Percentiles rank a stretch among this genome's conserved stretches.
phyloP scores from a whole-genome alignment of 2,797 vertebrate species.

The Saxicola maurus region DNA sequence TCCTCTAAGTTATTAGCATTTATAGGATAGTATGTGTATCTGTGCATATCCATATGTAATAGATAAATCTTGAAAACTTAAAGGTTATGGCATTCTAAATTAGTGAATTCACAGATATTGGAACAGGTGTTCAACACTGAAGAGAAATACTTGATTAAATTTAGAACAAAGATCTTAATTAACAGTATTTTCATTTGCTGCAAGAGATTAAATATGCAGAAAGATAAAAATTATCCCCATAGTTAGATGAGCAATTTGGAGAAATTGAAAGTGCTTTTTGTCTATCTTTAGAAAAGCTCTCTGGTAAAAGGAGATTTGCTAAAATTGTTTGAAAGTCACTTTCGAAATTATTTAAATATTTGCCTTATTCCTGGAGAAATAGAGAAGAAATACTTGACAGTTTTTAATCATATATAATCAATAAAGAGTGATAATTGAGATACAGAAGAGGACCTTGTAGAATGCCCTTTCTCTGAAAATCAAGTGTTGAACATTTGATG shows the following conservation, averaged over 20 bases:
- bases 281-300: no score
- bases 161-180: no score
- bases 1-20: background rate
- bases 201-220: no score
- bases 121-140: no score
- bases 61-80: background rate
- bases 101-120: no score
- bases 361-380: background rate
- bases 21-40: background rate
- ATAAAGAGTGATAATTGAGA: background rate
- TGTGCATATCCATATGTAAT: background rate
- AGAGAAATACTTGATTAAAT: no score
- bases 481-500: background rate
- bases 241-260: no score
- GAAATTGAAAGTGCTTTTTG: no score
- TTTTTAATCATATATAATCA: background rate
- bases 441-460: background rate
- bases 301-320: background rate
- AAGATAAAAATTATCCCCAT: no score
- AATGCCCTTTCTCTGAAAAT: background rate
- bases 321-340: background rate
- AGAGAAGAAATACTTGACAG: background rate
- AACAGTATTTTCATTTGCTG: no score
- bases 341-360: background rate
- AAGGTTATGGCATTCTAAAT: no score